phyloP scores from a whole-genome alignment of 2,797 vertebrate genomes.

The Gila robusta region DNA sequence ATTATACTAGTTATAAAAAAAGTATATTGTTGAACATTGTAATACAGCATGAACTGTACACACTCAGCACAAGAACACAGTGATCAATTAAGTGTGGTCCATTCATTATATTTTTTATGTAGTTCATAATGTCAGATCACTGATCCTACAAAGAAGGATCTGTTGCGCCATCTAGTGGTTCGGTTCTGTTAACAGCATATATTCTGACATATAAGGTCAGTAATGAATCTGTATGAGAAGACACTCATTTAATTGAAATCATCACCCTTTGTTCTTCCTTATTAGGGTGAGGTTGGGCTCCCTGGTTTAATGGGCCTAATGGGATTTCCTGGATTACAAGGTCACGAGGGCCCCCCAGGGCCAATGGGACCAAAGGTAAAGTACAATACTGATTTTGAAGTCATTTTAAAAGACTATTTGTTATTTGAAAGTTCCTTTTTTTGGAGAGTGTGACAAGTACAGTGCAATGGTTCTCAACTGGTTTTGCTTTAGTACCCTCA shows the following conservation, averaged over 20 bases:
- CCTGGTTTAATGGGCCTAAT: constrained; percentile 91
- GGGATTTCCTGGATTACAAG: constrained; percentile 96
- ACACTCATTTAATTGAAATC: not conserved
- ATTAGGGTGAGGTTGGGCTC: constrained; percentile 91
- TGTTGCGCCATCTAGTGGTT: constrained; percentile 36
- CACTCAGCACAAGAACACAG: not conserved
- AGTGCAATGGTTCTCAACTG: not conserved
- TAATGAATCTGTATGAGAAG: not conserved
- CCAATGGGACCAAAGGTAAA: constrained; percentile 89
- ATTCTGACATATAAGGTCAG: not conserved
- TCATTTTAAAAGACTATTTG: not conserved
- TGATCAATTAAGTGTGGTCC: not conserved
- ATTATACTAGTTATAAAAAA: not conserved
- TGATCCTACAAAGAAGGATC: not conserved
- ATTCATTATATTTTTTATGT: not conserved
- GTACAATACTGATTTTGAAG: not conserved
- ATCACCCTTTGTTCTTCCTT: not conserved
- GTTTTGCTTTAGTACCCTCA: not conserved
- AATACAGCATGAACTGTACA: not conserved
- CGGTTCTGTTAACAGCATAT: not conserved
- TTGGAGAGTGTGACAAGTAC: not conserved
- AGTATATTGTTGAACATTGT: not conserved
- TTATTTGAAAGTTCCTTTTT: not conserved
- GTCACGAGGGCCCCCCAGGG: constrained; percentile 90
- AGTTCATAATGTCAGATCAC: not conserved